Evolutionary conservation across 2,113 vertebrate genomes (phyloP).

Genomic region (Coryphaenoides rupestris): DNA sequence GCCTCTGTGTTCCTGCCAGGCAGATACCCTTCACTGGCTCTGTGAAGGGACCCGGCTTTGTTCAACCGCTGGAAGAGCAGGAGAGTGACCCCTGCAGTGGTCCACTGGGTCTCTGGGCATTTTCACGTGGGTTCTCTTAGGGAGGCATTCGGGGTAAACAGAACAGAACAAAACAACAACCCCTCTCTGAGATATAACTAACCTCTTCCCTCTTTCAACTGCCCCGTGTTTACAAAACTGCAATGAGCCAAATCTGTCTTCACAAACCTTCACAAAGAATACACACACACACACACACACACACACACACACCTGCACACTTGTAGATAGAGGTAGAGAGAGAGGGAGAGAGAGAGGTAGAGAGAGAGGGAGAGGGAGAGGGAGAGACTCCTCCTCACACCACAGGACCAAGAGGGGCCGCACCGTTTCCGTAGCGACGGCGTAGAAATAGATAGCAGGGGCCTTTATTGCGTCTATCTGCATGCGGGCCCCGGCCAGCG

Average conservation of each 20-base stretch:
- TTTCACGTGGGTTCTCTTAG: neutral
- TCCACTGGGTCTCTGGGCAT: neutral
- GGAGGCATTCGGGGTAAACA: neutral
- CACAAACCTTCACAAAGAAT: too few species aligned
- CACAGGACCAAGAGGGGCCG: constrained; percentile 42
- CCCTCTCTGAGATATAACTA: neutral
- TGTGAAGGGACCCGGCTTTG: constrained; percentile 34
- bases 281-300: too few species aligned
- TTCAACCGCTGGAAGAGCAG: constrained; percentile 16
- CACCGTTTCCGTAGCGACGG: constrained; percentile 66
- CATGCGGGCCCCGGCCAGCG: constrained; percentile 30
- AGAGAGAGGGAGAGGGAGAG: constrained; percentile 36
- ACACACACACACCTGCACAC: too few species aligned
- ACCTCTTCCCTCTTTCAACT: neutral
- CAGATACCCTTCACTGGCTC: constrained; percentile 45
- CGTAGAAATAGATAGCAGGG: constrained; percentile 53
- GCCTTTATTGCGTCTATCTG: constrained; percentile 37
- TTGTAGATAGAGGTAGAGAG: constrained; percentile 9
- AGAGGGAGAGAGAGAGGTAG: constrained; percentile 24
- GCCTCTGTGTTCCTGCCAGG: constrained; percentile 53
- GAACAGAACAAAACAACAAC: neutral
- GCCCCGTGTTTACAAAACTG: neutral
- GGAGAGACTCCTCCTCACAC: constrained; percentile 41
- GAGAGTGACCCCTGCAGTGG: neutral
- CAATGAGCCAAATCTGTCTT: neutral